A percentile compares a stretch with the other conserved stretches of the same genome.
Evolutionary conservation across 2,888 invertebrate genomes (phyloP).

Genomic region (Ecdyonurus torrentis): DNA sequence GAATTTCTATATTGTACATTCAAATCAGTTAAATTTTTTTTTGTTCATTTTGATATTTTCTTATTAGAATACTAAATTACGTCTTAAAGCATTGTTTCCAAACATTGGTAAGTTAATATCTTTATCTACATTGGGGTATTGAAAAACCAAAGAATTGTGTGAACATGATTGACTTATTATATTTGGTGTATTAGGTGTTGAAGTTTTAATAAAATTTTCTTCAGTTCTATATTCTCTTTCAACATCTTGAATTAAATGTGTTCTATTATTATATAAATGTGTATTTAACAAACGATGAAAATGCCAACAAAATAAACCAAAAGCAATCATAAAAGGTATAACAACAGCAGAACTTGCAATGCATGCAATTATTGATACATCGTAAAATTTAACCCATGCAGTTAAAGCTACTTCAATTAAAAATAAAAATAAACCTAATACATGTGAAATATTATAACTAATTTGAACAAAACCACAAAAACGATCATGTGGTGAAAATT

Average conservation of each 20-base stretch:
- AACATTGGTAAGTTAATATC: too few relatives aligned
- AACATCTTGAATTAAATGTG: background rate
- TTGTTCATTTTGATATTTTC: too few relatives aligned
- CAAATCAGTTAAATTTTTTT: too few relatives aligned
- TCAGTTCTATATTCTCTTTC: background rate
- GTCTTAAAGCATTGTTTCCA: too few relatives aligned
- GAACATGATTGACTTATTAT: too few relatives aligned
- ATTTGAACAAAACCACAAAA: constrained; percentile 31
- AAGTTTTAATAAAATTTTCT: too few relatives aligned
- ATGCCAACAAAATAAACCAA: background rate
- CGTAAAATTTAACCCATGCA: constrained; percentile 38
- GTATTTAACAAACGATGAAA: background rate
- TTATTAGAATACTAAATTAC: too few relatives aligned
- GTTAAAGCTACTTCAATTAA: constrained; percentile 37
- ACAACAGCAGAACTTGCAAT: constrained; percentile 27
- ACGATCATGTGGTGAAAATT: constrained; percentile 18
- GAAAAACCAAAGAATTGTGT: too few relatives aligned
- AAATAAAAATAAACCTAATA: constrained; percentile 39
- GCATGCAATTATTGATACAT: constrained; percentile 21
- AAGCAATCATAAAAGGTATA: constrained; percentile 22
- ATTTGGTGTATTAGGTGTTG: too few relatives aligned
- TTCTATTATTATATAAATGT: background rate
- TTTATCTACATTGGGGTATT: too few relatives aligned
- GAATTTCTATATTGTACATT: too few relatives aligned
- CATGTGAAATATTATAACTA: constrained; percentile 40